Percentiles rank a stretch among this genome's conserved stretches.
Evolutionary conservation across 2,113 vertebrate genomes (phyloP).

Genomic region (Bucco capensis): DNA sequence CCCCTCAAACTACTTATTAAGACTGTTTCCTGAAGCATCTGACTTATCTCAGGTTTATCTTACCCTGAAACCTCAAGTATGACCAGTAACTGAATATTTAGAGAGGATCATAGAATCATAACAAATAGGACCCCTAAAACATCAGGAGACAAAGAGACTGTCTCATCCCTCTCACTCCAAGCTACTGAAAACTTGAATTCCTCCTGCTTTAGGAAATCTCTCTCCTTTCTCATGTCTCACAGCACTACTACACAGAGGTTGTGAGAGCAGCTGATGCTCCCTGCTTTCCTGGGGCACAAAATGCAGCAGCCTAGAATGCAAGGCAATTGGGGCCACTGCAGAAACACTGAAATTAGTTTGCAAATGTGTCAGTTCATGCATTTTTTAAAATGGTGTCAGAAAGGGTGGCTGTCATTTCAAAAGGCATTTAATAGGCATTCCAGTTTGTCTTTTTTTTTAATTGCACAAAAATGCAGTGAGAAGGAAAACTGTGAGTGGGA

Average conservation of each 20-base stretch:
- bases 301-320: not conserved
- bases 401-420: not conserved
- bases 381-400: slow-evolving; percentile 15
- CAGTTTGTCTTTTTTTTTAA: slow-evolving; percentile 43
- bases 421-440: slow-evolving; percentile 35
- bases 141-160: not conserved
- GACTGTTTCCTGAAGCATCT: not conserved
- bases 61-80: not conserved
- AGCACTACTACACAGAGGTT: rapidly evolving
- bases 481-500: slow-evolving; percentile 6
- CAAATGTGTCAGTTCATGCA: slow-evolving; percentile 17
- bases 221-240: not conserved
- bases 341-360: slow-evolving; percentile 1
- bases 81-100: not conserved
- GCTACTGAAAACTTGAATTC: not conserved
- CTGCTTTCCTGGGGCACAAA: not conserved
- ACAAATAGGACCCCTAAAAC: not conserved
- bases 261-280: not conserved
- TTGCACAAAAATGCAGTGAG: slow-evolving; percentile 41
- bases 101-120: not conserved
- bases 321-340: not conserved
- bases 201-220: not conserved
- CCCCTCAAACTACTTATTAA: not conserved
- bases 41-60: not conserved
- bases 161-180: not conserved